phyloP scores from a whole-genome alignment of 2,797 vertebrate genomes.

The Hapalemur alaotrensis region DNA sequence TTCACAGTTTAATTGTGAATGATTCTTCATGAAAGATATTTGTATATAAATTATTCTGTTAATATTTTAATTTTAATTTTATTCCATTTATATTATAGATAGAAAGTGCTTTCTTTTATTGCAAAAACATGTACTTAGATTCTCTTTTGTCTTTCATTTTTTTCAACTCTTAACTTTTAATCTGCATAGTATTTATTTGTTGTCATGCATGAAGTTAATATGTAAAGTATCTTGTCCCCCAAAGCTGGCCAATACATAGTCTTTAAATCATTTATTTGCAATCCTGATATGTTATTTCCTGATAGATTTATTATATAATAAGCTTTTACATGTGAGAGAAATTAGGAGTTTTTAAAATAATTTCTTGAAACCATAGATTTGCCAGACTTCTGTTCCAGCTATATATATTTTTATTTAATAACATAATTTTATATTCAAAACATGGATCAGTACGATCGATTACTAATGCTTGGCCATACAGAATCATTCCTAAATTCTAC shows the following conservation, averaged over 20 bases:
- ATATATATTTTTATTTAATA: slow-evolving; percentile 4
- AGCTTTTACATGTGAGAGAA: neutral
- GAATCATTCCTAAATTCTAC: slow-evolving; percentile 37
- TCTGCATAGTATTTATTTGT: neutral
- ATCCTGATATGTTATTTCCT: neutral
- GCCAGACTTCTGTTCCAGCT: neutral
- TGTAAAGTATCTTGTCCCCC: neutral
- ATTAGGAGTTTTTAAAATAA: neutral
- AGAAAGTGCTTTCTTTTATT: neutral
- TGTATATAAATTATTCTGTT: neutral
- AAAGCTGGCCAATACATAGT: neutral
- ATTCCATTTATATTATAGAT: neutral
- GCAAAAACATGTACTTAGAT: neutral
- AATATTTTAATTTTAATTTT: neutral
- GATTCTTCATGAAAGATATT: neutral
- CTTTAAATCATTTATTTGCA: neutral
- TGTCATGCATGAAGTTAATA: neutral
- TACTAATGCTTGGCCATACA: slow-evolving; percentile 1
- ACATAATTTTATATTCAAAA: slow-evolving; percentile 40
- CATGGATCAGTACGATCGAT: slow-evolving; percentile 12
- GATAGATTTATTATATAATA: neutral
- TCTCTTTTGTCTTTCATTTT: neutral
- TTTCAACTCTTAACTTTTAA: neutral
- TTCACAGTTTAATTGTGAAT: neutral
- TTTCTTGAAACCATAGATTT: slow-evolving; percentile 23